Percentiles rank a stretch among this genome's conserved stretches.
These are phyloP conservation scores for Ramphastos sulfuratus DNA, from an alignment of 2,113 vertebrate genomes.

Conservation along the genomic window DNA sequence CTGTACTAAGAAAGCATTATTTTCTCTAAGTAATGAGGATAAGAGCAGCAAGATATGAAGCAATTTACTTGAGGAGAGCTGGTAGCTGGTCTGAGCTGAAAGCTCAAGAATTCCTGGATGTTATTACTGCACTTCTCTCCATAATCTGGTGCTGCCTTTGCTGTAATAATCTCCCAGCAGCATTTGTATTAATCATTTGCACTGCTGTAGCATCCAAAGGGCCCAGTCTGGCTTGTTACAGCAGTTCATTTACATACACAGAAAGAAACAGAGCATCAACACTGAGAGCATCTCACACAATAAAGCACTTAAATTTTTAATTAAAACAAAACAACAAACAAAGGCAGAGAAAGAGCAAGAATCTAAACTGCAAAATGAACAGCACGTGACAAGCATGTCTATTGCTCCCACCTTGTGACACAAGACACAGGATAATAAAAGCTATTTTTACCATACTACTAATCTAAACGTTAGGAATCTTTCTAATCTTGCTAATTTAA, in stretches of 20 bases:
- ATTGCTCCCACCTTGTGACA: not conserved
- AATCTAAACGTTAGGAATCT: not conserved
- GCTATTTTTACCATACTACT: not conserved
- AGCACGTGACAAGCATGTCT: not conserved
- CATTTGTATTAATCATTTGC: not conserved
- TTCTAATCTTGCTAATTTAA: not conserved
- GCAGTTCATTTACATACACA: not conserved
- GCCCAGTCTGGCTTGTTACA: not conserved
- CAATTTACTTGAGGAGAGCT: not conserved
- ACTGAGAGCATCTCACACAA: not conserved
- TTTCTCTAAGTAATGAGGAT: not conserved
- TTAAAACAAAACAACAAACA: not conserved
- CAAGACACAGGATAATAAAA: not conserved
- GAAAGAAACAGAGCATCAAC: not conserved
- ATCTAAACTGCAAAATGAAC: not conserved
- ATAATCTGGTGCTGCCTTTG: not conserved
- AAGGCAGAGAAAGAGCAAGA: not conserved
- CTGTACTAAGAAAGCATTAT: not conserved
- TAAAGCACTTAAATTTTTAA: not conserved
- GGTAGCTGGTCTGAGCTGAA: not conserved
- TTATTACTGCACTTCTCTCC: not conserved
- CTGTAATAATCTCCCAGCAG: not conserved
- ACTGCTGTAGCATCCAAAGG: not conserved
- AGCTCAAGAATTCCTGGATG: constrained; percentile 4
- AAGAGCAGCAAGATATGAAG: not conserved